Evolutionary conservation across 2,113 vertebrate species (phyloP), one percentile per base, ranked within the genome.

Genomic region (Sinosuthora webbiana): DNA sequence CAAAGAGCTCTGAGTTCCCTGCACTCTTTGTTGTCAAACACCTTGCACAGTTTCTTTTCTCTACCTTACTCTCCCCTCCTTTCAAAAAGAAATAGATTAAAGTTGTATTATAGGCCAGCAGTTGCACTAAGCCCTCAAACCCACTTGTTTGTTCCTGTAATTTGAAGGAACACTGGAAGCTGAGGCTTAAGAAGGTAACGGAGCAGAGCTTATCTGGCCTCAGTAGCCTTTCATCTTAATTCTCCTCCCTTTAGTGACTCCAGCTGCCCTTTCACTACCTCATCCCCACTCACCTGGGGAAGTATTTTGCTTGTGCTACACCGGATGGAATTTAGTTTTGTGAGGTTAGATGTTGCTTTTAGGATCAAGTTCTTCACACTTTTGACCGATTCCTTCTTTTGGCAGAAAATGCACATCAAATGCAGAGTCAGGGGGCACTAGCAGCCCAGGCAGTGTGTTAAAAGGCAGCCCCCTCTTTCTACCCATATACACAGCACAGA

Each of bases 1-100:
- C 98, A 98, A 98, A 98, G 98, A 89, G 86, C 95, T 97, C 78
- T 19, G 94, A 98, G 98, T 94, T 97, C 96, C 93, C 77, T 92
- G 75, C 69, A 86, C 96, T 97, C 96, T 97, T 97, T 94, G 82
- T 95, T 98, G 97, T 97, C 97, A 98, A 98, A 98, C 97, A 98
- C 96, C 97, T 97, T 97, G 96, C 97, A 97, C 96, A 96, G 97
- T 97, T 98, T 97, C 97, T 97, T 97, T 98, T 97, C 93, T 90
- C 83, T 78, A 49, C 56, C 74, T 78, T 77, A 64, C 45, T 89
- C 84, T 83, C 64, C 35, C 33, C 89, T 93, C 93, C 74, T 94
- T 91, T 95, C 70, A 93, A 77, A 82, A 84, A 90, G 93, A 94
- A 96, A 90, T 76, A 97, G 95, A 97, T 97, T 79, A 75, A 97